Evolutionary conservation across 1,140 invertebrate species (phyloP), one percentile per base, ranked within the genome.

Genomic region (Nebria ingens): DNA sequence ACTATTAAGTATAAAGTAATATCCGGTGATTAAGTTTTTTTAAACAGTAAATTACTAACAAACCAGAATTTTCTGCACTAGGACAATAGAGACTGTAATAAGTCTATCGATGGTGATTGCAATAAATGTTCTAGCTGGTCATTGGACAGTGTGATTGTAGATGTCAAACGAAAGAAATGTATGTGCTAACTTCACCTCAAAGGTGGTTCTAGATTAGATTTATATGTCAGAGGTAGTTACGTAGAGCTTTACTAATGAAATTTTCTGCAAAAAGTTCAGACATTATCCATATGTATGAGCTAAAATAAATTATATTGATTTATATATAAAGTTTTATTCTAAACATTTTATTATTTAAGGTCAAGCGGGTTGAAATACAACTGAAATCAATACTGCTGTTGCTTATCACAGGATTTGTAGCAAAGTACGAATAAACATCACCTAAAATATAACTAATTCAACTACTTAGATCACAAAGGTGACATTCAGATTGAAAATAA

Each of bases 231-330:
- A 17, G n/a, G n/a, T n/a, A n/a, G n/a, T n/a, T n/a, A n/a, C n/a
- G n/a, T n/a, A n/a, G n/a, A n/a, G n/a, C n/a, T n/a, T n/a, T 45
- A 45, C 40, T 45, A 45, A 45, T 45, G 40, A 45, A 45, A 45
- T 45, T 45, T 9, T 45, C 15, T 17, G 17, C 17, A 12, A 6
- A n/a, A 6, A 9, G 25, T n/a, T 9, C 25, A 6, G 25, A 34
- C 6, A n/a, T n/a, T 9, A 34, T 34, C 25, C 25, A 34, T 34
- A 9, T n/a, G 6, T 9, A 9, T 34, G 25, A 34, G 25, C 6
- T n/a, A 34, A 6, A 34, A 34, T 34, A 34, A 9, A 34, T 34
- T n/a, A 34, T 34, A 34, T n/a, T 9, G 25, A 9, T 6, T 34
- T 34, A 34, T 34, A n/a, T n/a, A n/a, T 34, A 34, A 34, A 6